Evolutionary conservation across 2,797 vertebrate species (phyloP), one percentile per base, ranked within the genome.

Genomic region (Pyrocephalus nanus): DNA sequence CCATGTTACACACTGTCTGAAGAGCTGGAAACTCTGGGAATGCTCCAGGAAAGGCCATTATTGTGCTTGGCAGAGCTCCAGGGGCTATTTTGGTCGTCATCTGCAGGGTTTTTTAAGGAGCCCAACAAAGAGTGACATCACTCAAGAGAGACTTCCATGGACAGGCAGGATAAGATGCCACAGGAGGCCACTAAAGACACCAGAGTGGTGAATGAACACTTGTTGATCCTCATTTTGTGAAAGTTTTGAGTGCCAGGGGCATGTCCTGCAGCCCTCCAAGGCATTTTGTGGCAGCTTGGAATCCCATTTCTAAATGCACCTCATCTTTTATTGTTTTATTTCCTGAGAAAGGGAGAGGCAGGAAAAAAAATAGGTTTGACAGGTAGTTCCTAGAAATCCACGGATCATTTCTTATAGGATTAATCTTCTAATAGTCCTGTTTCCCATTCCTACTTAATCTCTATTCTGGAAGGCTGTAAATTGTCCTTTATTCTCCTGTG

Each of bases 21-120:
- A 86, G 73, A 82, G 13, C 82, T 96, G 94, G 94, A 86, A 95
- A 88, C 34, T 70, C 74, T 65, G 81, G 83, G 96, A 93, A 91
- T 90, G 54, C 77, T 84, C 74, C 88, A 81, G 94, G 94, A 95
- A 88, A 92, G 57, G 54, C 17, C 65, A 32, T 29, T 84, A 42
- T 78, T 90, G 47, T 92, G 25, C 11, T 77, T 95, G 95, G 94
- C 89, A 66, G 54, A 48, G 34, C 12, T 69, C 76, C 95, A 96
- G 73, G n/a, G 12, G 69, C 73, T 77, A 36, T 26, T 36, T 48
- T 69, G 78, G 58, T 88, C 84, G 55, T 88, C 84, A 72, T 94
- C 54, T 75, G 67, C 26, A 2, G 23, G 34, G 34, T 66, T 42
- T 45, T 89, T 82, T 40, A 20, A 20, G 75, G 48, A 69, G 26